Conservation (phyloP, 2,113 vertebrate genomes). For the Siniperca chuatsi region DNA sequence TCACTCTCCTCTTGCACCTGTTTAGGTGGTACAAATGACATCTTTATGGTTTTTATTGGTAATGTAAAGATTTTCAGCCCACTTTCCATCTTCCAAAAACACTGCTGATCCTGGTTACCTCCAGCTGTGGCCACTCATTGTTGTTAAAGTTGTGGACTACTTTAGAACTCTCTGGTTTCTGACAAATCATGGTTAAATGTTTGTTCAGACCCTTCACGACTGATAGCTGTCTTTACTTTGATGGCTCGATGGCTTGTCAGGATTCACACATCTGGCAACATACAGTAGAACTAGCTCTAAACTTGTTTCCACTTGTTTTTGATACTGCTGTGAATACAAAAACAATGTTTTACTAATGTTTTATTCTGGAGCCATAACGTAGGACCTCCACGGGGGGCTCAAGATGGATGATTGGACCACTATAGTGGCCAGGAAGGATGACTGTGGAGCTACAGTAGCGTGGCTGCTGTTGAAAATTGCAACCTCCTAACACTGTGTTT, state of each 20-base stretch:
- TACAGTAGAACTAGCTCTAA: neutral
- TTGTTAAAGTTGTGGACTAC: neutral
- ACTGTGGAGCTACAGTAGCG: constrained; percentile 15
- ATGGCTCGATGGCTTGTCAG: neutral
- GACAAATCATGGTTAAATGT: neutral
- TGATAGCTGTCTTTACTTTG: neutral
- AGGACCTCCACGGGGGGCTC: neutral
- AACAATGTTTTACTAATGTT: neutral
- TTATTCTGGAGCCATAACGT: constrained; percentile 39
- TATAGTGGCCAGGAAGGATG: neutral
- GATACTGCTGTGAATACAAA: constrained; percentile 14
- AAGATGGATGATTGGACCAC: constrained; percentile 36
- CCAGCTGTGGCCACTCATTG: neutral
- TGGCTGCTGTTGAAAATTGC: constrained; percentile 29
- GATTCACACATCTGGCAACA: neutral
- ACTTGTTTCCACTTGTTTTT: constrained; percentile 9
- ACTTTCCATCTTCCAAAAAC: neutral
- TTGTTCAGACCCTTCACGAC: neutral
- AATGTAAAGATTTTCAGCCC: neutral
- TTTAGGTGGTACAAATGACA: neutral
- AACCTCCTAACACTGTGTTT: constrained; percentile 14
- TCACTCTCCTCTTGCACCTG: too few species aligned
- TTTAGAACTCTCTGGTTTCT: neutral
- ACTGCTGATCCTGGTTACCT: neutral
- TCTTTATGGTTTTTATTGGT: neutral